Conservation (phyloP, 2,888 invertebrate genomes). For the Trachelus iudaicus region DNA sequence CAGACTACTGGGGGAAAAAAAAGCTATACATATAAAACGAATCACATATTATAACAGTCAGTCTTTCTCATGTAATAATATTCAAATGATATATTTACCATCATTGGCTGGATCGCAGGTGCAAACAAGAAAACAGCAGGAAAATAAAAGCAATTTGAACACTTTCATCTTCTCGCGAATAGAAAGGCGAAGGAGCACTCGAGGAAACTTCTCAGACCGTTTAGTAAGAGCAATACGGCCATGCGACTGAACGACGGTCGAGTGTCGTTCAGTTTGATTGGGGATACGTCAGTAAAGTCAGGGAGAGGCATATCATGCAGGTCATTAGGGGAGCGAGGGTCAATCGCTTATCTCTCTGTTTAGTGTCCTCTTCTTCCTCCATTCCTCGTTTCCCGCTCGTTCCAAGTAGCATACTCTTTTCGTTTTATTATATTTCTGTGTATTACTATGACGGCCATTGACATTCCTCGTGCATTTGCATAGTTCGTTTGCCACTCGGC, state of each 20-base stretch:
- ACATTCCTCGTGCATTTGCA: not conserved
- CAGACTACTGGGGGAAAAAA: too few species aligned
- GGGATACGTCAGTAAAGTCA: conserved; percentile 44
- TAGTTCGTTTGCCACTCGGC: not conserved
- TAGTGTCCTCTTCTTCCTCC: conserved; percentile 23
- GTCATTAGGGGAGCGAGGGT: conserved; percentile 59
- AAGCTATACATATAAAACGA: not conserved
- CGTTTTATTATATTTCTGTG: not conserved
- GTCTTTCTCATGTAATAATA: not conserved
- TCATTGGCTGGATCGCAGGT: conserved; percentile 20
- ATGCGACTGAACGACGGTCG: conserved; percentile 4
- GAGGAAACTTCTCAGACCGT: not conserved
- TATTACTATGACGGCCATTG: not conserved
- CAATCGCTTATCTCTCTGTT: conserved; percentile 50
- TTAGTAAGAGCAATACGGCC: not conserved
- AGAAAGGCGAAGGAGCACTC: not conserved
- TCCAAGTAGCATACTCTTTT: not conserved
- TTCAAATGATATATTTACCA: conserved; percentile 12
- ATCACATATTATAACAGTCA: not conserved
- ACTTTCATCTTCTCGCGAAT: conserved; percentile 24
- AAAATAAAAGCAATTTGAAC: conserved; percentile 23
- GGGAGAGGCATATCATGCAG: conserved; percentile 51
- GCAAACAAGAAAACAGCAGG: conserved; percentile 25
- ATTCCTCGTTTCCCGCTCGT: not conserved
- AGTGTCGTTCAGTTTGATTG: conserved; percentile 38